Evolutionary conservation across 2,888 invertebrate genomes (phyloP).

Genomic region (Nemotelus nigrinus): DNA sequence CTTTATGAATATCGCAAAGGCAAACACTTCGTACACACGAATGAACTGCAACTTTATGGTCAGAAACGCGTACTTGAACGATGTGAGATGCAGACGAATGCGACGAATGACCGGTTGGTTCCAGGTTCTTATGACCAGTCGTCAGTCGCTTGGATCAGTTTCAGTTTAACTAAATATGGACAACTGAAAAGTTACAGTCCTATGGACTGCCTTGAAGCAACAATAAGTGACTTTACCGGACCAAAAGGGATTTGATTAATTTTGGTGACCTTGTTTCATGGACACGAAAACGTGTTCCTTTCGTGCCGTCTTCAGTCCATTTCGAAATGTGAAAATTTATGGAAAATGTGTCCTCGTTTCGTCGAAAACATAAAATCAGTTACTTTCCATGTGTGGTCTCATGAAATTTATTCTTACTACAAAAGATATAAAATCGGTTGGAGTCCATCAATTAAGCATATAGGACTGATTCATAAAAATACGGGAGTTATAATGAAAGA

Average conservation of each 20-base stretch:
- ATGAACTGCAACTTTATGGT: constrained; percentile 5
- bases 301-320: not conserved
- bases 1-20: constrained; percentile 35
- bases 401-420: too few species aligned
- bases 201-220: not conserved
- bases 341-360: not conserved
- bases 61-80: constrained; percentile 26
- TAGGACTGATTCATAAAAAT: too few species aligned
- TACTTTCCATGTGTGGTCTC: too few species aligned
- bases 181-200: constrained; percentile 24
- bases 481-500: too few species aligned
- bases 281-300: constrained; percentile 2
- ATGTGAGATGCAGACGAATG: not conserved
- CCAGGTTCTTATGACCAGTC: not conserved
- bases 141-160: constrained; percentile 21
- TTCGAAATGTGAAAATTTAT: not conserved
- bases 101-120: constrained; percentile 26
- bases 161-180: constrained; percentile 27
- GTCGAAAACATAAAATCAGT: not conserved
- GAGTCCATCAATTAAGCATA: too few species aligned
- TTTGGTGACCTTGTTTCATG: constrained; percentile 15
- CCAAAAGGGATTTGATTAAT: constrained; percentile 36
- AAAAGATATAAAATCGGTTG: too few species aligned
- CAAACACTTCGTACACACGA: constrained; percentile 25
- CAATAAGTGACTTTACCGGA: not conserved